Conservation (phyloP, 2,888 invertebrate genomes). For the Coleophora deauratella region DNA sequence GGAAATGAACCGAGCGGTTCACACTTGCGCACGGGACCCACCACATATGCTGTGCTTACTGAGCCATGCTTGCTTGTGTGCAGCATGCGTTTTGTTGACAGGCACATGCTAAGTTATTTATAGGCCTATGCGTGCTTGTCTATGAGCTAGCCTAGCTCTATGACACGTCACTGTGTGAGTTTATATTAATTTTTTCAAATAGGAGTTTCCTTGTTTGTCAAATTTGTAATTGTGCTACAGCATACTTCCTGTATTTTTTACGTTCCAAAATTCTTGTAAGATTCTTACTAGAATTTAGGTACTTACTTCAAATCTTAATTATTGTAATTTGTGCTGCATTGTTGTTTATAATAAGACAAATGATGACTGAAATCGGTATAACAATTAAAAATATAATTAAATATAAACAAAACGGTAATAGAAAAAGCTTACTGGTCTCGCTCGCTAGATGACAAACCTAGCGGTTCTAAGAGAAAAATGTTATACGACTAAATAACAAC, state of each 20-base stretch:
- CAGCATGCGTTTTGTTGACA: conserved; percentile 49
- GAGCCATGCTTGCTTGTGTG: conserved; percentile 30
- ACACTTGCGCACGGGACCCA: conserved; percentile 26
- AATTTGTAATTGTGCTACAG: no score
- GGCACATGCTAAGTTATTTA: conserved; percentile 53
- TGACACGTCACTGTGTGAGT: conserved; percentile 19
- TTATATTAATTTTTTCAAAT: background rate
- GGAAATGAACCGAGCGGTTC: conserved; percentile 59
- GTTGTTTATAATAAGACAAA: no score
- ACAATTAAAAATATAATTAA: background rate
- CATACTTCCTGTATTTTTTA: no score
- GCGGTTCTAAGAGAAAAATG: conserved; percentile 61
- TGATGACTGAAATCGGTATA: no score
- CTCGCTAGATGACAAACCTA: conserved; percentile 35
- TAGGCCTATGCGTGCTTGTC: conserved; percentile 35
- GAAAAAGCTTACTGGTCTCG: conserved; percentile 21
- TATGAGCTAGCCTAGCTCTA: no score
- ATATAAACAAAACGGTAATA: background rate
- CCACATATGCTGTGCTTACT: conserved; percentile 23
- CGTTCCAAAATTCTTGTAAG: no score
- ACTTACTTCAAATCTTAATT: no score
- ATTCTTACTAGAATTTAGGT: no score
- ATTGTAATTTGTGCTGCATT: no score
- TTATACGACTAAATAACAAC: conserved; percentile 65
- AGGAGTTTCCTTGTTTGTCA: no score